These are phyloP conservation scores for Sparidentex hasta DNA, from an alignment of 2,797 vertebrate species.

Conservation along the genomic window DNA sequence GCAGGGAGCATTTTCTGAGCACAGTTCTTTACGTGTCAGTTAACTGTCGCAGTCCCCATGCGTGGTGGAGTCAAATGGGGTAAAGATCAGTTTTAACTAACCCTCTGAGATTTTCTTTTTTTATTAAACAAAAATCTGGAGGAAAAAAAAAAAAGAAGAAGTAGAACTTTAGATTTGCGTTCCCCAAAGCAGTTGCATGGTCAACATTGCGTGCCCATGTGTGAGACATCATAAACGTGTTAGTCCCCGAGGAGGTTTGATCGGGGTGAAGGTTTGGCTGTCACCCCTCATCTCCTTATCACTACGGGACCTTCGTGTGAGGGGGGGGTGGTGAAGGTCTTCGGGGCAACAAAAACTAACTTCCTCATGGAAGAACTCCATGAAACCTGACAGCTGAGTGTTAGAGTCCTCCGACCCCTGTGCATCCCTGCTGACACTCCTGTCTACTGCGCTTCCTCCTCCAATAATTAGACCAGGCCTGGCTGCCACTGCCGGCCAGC, in stretches of 20 bases:
- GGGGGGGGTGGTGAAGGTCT: conserved; percentile 19
- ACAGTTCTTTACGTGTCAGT: not conserved
- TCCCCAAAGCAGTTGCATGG: not conserved
- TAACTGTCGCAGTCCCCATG: not conserved
- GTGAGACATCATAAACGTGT: conserved; percentile 33
- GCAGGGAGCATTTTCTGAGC: not conserved
- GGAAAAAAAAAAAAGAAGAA: not conserved
- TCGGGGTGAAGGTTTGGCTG: conserved; percentile 39
- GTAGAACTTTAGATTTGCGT: not conserved
- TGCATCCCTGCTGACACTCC: conserved; percentile 61
- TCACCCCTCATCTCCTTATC: conserved; percentile 47
- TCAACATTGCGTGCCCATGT: conserved; percentile 14
- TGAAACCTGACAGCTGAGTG: conserved; percentile 73
- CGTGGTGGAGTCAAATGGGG: not conserved
- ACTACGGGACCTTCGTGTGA: conserved; percentile 17
- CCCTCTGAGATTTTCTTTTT: not conserved
- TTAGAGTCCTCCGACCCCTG: conserved; percentile 55
- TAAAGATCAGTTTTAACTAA: not conserved
- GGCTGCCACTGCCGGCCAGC: conserved; percentile 34
- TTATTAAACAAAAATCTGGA: not conserved
- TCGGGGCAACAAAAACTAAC: conserved; percentile 15
- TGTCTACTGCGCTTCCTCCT: conserved; percentile 64
- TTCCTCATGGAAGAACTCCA: conserved; percentile 54
- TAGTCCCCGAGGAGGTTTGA: conserved; percentile 18
- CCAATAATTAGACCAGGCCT: conserved; percentile 70